Percentiles rank a stretch among this genome's conserved stretches.
phyloP scores from a whole-genome alignment of 2,113 vertebrate species.

The Scytalopus superciliaris region DNA sequence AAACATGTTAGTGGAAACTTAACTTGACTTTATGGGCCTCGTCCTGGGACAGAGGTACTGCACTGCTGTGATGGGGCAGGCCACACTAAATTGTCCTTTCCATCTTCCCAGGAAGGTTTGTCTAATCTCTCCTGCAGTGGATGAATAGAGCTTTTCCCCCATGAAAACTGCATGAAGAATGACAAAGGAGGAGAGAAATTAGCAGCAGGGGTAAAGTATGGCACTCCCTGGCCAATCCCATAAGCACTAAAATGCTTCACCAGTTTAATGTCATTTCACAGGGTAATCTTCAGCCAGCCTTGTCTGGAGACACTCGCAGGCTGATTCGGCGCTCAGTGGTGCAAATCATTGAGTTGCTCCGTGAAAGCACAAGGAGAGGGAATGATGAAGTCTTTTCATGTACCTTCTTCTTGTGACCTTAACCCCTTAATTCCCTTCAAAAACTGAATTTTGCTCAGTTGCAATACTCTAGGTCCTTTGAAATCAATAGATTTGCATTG shows the following conservation, averaged over 20 bases:
- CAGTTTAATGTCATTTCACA: constrained; percentile 47
- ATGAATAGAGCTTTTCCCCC: not conserved
- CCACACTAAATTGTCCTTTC: not conserved
- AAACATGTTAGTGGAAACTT: not conserved
- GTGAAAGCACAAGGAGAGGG: not conserved
- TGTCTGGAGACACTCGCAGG: constrained; percentile 1
- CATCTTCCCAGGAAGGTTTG: not conserved
- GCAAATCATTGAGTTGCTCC: constrained; percentile 36
- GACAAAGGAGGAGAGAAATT: not conserved
- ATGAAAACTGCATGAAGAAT: not conserved
- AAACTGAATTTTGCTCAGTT: not conserved
- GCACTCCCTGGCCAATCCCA: not conserved
- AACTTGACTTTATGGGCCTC: not conserved
- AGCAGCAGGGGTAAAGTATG: constrained; percentile 14
- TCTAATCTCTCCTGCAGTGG: not conserved
- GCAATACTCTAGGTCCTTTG: not conserved
- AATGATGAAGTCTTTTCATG: constrained; percentile 11
- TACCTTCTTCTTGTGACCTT: constrained; percentile 18
- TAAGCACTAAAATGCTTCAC: constrained; percentile 46
- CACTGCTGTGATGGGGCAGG: not conserved
- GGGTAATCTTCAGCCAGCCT: constrained; percentile 39
- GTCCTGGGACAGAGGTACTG: not conserved
- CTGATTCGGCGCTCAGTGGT: not conserved
- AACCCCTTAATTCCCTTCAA: not conserved
- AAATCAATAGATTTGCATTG: not conserved